phyloP scores from a whole-genome alignment of 2,888 invertebrate genomes.

The Platycnemis pennipes region DNA sequence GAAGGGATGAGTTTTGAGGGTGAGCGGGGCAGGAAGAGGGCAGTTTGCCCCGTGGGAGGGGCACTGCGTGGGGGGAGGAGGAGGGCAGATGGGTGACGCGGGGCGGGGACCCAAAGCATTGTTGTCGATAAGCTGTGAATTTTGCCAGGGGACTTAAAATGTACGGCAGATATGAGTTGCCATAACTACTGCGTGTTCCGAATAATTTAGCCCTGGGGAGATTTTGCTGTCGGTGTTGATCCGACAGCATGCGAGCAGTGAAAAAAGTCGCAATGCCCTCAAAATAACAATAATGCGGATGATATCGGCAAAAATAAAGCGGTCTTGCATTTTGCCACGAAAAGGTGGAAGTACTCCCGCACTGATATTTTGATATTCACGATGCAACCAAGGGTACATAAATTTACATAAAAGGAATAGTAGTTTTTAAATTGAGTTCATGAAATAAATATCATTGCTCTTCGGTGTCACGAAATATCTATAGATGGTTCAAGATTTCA shows the following conservation, averaged over 20 bases:
- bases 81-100: neutral
- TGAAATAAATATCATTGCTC: no score
- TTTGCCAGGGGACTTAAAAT: neutral
- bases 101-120: neutral
- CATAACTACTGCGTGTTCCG: slow-evolving; percentile 18
- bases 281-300: neutral
- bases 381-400: no score
- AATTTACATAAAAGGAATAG: no score
- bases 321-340: no score
- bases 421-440: no score
- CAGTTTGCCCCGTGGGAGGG: neutral
- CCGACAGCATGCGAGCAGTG: neutral
- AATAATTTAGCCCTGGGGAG: neutral
- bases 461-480: no score
- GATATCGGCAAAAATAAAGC: neutral
- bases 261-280: neutral
- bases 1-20: slow-evolving; percentile 27
- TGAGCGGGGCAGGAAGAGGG: neutral
- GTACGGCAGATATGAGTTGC: slow-evolving; percentile 7
- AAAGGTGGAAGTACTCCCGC: neutral
- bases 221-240: neutral
- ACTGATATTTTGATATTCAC: neutral
- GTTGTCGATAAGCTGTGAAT: slow-evolving; percentile 36
- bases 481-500: no score
- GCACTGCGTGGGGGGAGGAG: neutral